phyloP scores from a whole-genome alignment of 1,140 invertebrate genomes.

The Coboldia fuscipes region DNA sequence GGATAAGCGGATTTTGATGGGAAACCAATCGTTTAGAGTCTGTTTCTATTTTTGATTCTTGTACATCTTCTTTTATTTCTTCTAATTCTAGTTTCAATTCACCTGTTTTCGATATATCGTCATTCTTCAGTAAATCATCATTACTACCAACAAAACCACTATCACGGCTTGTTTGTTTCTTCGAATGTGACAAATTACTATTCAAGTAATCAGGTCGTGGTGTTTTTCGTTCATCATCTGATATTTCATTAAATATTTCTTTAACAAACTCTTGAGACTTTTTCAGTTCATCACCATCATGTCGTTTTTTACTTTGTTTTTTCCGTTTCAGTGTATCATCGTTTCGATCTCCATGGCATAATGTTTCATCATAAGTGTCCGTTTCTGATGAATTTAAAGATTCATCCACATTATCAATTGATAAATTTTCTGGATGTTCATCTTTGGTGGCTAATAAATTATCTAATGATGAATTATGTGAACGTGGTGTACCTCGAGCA shows the following conservation, averaged over 20 bases:
- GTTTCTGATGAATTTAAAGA: constrained; percentile 48
- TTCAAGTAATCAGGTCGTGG: constrained; percentile 28
- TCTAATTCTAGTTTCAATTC: constrained; percentile 30
- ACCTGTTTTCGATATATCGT: constrained; percentile 25
- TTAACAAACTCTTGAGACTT: constrained; percentile 25
- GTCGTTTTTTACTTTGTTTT: constrained; percentile 41
- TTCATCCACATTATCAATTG: constrained; percentile 18
- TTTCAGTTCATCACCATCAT: constrained; percentile 30
- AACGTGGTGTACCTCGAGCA: constrained; percentile 54
- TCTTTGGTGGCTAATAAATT: constrained; percentile 36
- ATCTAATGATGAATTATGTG: constrained; percentile 57
- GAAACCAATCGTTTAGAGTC: constrained; percentile 18
- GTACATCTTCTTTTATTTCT: constrained; percentile 27
- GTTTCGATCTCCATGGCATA: constrained; percentile 36
- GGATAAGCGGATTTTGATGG: constrained; percentile 26
- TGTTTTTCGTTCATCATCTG: constrained; percentile 34
- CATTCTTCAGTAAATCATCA: constrained; percentile 53
- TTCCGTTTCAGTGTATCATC: constrained; percentile 65
- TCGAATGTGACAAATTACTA: constrained; percentile 28
- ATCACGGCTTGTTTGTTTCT: constrained; percentile 60
- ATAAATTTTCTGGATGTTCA: constrained; percentile 20
- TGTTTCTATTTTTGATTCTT: constrained; percentile 15
- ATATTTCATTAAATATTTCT: constrained; percentile 23
- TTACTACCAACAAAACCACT: constrained; percentile 75
- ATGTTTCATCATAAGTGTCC: constrained; percentile 48